These are phyloP conservation scores for Drosophila phalerata DNA, from an alignment of 2,888 invertebrate species.

Conservation along the genomic window DNA sequence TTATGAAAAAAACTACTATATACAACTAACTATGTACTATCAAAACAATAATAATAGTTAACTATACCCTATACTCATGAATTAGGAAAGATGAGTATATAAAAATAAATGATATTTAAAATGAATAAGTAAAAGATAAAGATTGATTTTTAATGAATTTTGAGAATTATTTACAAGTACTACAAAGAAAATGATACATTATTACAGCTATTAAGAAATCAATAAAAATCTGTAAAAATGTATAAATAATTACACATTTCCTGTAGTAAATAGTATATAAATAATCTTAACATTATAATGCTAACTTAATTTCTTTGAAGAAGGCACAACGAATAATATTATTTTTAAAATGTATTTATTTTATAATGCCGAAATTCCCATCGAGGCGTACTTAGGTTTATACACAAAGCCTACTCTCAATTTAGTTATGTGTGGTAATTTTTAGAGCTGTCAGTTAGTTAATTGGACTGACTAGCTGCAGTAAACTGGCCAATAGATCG, in stretches of 20 bases:
- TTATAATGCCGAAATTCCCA: neutral
- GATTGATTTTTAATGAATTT: no score
- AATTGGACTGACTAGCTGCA: slow-evolving; percentile 17
- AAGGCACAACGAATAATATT: neutral
- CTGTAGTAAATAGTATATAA: no score
- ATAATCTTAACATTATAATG: no score
- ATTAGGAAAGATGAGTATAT: neutral
- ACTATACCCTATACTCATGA: neutral
- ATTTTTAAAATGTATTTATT: neutral
- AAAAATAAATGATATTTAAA: neutral
- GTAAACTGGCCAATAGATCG: slow-evolving; percentile 30
- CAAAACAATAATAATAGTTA: neutral
- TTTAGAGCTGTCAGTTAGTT: neutral
- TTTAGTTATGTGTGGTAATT: slow-evolving; percentile 1
- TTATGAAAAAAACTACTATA: slow-evolving; percentile 2
- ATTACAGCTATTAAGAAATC: no score
- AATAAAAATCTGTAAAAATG: no score
- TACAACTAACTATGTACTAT: no score
- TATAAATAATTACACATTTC: no score
- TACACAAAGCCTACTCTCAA: neutral
- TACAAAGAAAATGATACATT: neutral
- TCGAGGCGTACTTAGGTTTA: neutral
- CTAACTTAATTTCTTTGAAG: neutral
- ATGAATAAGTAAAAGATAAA: neutral
- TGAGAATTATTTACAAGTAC: no score